Base-by-base conservation (phyloP, 2,888 invertebrate species). In the Boloria selene region DNA sequence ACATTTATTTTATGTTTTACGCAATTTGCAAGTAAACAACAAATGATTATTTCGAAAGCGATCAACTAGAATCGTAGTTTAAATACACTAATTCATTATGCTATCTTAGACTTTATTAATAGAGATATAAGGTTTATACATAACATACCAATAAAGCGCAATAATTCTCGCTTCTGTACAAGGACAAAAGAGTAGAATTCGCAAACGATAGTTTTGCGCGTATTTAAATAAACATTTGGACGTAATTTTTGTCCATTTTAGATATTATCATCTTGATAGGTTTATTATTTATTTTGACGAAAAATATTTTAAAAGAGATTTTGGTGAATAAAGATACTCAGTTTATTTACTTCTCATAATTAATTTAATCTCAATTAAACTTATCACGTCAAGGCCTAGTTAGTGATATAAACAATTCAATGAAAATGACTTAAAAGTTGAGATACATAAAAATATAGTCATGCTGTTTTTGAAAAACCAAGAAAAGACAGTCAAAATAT, bases 11-110 rank as follows among this genome's bases (percentile, higher is more conserved):
- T 22, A 56, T 45, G 53, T 53, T 64, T 54, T 53, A 38, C 53
- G 59, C 59, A 53, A 64, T 54, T 53, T 53, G 38, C 64, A 16
- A 49, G 6, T 49, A 22, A 61, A 55, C 54, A 49, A 62, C 18
- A 42, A 49, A 14, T 16, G 22, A 47, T 47, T 64, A 14, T 64
- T 64, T 52, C 59, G 64, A 49, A 60, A 60, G 31, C 16, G 45
- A 22, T 13, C 49, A 49, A 4, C 16, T 13, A 13, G 22, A 13
- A 42, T 42, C 42, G 16, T n/a, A 38, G 47, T 13, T 38, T 18
- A 31, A 17, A 4, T 31, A 3, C 10, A 38, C 3, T 49, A 22
- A 42, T 47, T 22, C 49, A 42, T n/a, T n/a, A 49, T 42, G 10
- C n/a, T 22, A 22, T 63, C 44, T 18, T 55, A 44, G 13, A 38